Base-by-base conservation (phyloP, 2,113 vertebrate genomes). In the Bufo gargarizans region DNA sequence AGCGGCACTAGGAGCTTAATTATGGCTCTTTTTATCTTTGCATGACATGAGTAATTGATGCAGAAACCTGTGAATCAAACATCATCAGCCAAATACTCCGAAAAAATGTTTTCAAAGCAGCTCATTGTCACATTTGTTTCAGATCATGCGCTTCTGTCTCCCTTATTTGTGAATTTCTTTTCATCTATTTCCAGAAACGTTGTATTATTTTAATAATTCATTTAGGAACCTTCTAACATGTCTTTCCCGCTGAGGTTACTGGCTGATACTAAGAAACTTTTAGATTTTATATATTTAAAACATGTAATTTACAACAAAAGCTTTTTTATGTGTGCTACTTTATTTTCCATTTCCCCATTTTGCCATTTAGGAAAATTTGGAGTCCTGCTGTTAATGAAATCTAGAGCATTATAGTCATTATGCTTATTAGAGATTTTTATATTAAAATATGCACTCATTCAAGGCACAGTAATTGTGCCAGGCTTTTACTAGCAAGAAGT, bases 1-100 rank as follows among this genome's bases (percentile, higher is more conserved):
- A 94, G 91, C 91, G 92, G 90, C 89, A 92, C 49, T 90, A 91
- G 89, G 86, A 92, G 17, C 58, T 90, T 94, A 94, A 95, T 93
- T 94, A 93, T 86, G 71, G 92, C 90, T 49, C 90, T 88, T 94
- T 94, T 91, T 72, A 55, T 71, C 93, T 94, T 90, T 90, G 90
- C 91, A 90, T 91, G 90, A 92, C 92, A 90, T 86, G 80, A 4
- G 50, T 91, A 92, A 95, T 90, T 93, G 88, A 92, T 92, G 86
- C 16, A 91, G 90, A 92, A 93, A 92, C 69, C 22, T 89, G 91
- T 17, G 82, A 93, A 91, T 90, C 87, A 89, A 91, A 92, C 47
- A 82, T 56, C 77, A 90, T 82, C 90, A 90, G 90, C 84, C 83
- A 91, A 92, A 91, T 65, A 86, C 91, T 17, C 47, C 82, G 91